Evolutionary conservation across 2,888 invertebrate genomes (phyloP).

Genomic region (Odontocolon sp.): DNA sequence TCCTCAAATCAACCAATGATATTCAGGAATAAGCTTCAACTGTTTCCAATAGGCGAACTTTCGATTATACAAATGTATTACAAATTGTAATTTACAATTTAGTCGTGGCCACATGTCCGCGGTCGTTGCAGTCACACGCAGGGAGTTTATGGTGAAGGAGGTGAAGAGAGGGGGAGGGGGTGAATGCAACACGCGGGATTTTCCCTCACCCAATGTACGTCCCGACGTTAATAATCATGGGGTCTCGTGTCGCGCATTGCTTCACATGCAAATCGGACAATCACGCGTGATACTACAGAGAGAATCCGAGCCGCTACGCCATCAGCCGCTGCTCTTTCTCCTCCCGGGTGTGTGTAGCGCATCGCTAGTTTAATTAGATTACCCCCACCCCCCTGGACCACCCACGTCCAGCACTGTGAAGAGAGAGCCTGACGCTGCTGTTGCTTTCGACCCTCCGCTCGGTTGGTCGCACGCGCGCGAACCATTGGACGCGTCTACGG

Average conservation of each 20-base stretch:
- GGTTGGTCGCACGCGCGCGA: conserved; percentile 48
- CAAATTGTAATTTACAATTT: too few relatives aligned
- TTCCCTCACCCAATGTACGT: conserved; percentile 10
- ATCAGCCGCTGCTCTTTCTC: conserved; percentile 19
- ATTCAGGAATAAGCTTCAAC: too few relatives aligned
- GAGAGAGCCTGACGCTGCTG: too few relatives aligned
- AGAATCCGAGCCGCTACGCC: conserved; percentile 25
- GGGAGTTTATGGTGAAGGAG: too few relatives aligned
- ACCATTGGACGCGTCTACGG: background rate
- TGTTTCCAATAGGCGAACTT: too few relatives aligned
- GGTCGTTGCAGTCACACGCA: too few relatives aligned
- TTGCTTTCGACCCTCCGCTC: conserved; percentile 21
- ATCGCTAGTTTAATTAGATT: conserved; percentile 75
- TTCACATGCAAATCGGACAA: conserved; percentile 77
- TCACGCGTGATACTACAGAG: conserved; percentile 68
- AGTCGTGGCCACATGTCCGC: too few relatives aligned
- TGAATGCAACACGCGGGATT: conserved; percentile 1
- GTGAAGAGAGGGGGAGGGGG: background rate
- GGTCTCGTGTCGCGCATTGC: conserved; percentile 67
- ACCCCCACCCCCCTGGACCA: conserved; percentile 47
- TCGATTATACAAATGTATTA: background rate
- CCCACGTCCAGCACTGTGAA: background rate
- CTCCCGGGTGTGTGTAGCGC: conserved; percentile 45
- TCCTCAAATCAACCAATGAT: too few relatives aligned
- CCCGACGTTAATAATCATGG: conserved; percentile 71